phyloP scores from a whole-genome alignment of 1,140 invertebrate species.

The Linepithema humile region DNA sequence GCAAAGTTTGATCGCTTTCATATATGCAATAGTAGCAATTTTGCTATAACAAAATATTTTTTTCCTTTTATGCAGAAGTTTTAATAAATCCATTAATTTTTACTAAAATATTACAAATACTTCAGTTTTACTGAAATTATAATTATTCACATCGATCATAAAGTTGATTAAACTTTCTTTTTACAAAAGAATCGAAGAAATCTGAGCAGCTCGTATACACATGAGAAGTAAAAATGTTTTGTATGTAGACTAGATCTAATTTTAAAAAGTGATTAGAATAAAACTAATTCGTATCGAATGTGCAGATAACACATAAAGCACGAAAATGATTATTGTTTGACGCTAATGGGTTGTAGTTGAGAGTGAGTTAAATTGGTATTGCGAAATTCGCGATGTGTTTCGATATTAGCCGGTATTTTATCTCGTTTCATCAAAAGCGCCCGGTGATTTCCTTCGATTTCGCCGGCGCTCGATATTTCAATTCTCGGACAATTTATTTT shows the following conservation, averaged over 20 bases:
- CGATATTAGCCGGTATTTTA: neutral
- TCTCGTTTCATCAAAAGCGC: neutral
- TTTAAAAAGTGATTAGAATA: slow-evolving; percentile 63
- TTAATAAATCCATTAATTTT: neutral
- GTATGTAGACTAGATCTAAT: slow-evolving; percentile 65
- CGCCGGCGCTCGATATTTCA: neutral
- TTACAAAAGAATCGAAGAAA: too few species aligned
- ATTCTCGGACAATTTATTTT: slow-evolving; percentile 34
- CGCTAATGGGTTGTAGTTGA: slow-evolving; percentile 58
- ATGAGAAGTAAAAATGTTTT: slow-evolving; percentile 65
- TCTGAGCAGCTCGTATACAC: neutral
- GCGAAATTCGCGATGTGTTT: neutral
- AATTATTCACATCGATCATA: neutral
- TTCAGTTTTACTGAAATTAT: neutral
- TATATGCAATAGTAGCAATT: too few species aligned
- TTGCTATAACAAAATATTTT: too few species aligned
- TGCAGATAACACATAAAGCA: slow-evolving; percentile 43
- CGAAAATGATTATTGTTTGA: slow-evolving; percentile 54
- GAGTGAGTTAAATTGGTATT: slow-evolving; percentile 45
- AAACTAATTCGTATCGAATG: slow-evolving; percentile 63
- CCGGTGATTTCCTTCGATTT: neutral
- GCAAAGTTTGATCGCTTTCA: too few species aligned
- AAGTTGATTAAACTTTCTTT: too few species aligned
- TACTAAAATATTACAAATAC: neutral
- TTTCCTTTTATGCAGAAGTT: neutral